phyloP scores from a whole-genome alignment of 2,797 vertebrate species.

The Girardinus metallicus region DNA sequence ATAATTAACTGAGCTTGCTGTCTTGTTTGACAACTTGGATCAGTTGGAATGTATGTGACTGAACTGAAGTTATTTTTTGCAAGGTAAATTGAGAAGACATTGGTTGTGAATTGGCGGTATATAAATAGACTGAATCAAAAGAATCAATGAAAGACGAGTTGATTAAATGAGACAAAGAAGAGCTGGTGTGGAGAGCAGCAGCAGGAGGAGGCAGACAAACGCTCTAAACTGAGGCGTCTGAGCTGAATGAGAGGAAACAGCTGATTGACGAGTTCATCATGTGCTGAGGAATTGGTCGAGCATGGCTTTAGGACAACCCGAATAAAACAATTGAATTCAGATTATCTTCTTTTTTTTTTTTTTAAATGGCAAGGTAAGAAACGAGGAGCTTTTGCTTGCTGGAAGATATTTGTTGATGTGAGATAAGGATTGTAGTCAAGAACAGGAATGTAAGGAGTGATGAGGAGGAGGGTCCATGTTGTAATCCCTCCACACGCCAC shows the following conservation, averaged over 20 bases:
- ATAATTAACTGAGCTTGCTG: no score
- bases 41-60: no score
- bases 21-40: no score
- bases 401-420: not conserved
- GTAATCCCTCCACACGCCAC: constrained; percentile 63
- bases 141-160: not conserved
- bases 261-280: not conserved
- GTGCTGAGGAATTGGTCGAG: not conserved
- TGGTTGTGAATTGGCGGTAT: no score
- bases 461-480: constrained; percentile 20
- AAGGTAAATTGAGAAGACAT: no score
- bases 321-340: not conserved
- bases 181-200: not conserved
- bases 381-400: not conserved
- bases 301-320: not conserved
- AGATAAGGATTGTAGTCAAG: not conserved
- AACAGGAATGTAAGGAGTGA: constrained; percentile 7
- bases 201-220: not conserved
- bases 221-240: not conserved
- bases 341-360: not conserved
- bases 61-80: no score
- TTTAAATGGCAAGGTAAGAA: constrained; percentile 1
- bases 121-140: no score
- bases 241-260: not conserved
- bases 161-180: not conserved